A percentile compares a stretch with the other conserved stretches of the same genome.
Conservation (phyloP, 2,888 invertebrate genomes). For the Standfussiana lucernea region DNA sequence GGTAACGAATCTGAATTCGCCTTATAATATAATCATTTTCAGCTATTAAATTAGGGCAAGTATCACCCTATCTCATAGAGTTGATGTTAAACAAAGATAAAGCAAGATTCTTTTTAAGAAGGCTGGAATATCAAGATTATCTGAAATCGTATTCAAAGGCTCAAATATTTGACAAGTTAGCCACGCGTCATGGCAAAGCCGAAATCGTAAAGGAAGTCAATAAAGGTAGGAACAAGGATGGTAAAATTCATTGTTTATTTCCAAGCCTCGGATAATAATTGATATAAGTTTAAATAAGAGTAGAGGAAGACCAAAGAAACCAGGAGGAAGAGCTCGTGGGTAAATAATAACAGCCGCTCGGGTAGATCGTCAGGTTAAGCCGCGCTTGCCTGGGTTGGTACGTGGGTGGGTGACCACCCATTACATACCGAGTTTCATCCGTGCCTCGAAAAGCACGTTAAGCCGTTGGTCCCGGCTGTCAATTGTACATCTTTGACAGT, state of each 20-base stretch:
- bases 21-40: slow-evolving; percentile 1
- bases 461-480: too few species aligned
- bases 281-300: neutral
- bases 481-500: too few species aligned
- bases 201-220: slow-evolving; percentile 23
- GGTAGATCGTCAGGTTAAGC: too few species aligned
- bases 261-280: neutral
- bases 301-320: too few species aligned
- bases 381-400: too few species aligned
- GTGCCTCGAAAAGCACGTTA: too few species aligned
- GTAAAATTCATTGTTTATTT: too few species aligned
- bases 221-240: slow-evolving; percentile 22
- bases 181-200: slow-evolving; percentile 11
- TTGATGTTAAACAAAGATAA: slow-evolving; percentile 45
- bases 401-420: too few species aligned
- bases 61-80: slow-evolving; percentile 45
- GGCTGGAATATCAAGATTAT: neutral
- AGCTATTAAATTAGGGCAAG: slow-evolving; percentile 46
- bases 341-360: too few species aligned
- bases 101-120: slow-evolving; percentile 25
- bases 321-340: too few species aligned
- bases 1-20: neutral
- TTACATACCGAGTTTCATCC: too few species aligned
- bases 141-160: neutral
- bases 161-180: slow-evolving; percentile 17